Base-by-base conservation (phyloP, 92 coral and sea anemone genomes). In the Palythoa grandis region DNA sequence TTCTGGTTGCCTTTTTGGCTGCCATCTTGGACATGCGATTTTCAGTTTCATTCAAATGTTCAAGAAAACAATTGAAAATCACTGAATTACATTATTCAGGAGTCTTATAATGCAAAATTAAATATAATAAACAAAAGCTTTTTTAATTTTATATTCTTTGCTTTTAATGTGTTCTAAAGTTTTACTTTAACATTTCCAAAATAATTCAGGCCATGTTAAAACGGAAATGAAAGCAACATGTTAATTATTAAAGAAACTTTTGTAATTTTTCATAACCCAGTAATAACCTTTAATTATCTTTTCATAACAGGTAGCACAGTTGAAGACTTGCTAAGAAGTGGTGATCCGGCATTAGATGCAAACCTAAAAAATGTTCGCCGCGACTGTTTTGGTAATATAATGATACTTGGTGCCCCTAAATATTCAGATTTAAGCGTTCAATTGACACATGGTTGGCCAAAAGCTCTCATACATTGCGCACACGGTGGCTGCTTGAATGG, bases 321-420 rank as follows among this genome's bases (percentile, higher is more conserved):
- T 37, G 56, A 73, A 73, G 29, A 73, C 43, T 43, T 73, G 58
- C 24, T 73, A 47, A 47, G 57, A 73, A 47, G 77, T 73, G 77
- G 77, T 8, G 19, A 39, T 17, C 37, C 77, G 10, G 5, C 54
- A 73, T 11, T 73, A 47, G 77, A 73, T 19, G 56, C 56, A 40
- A 73, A 73, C 77, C 77, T 40, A 0, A 73, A 9, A 73, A 47
- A 73, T 73, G 56, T 73, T 73, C 77, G 56, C 58, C 77, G 13
- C 13, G 77, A 73, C 57, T 73, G 57, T 40, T 73, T 73, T 73
- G 77, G 77, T 73, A 73, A 73, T 73, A 14, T 71, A 38, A 73
- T 73, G 54, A 40, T 73, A 73, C 77, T 73, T 73, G 77, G 77
- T 47, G 77, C 77, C 43, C 77, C 52, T 71, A 39, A 71, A 71